Percentiles rank a stretch among this genome's conserved stretches.
phyloP scores from a whole-genome alignment of 30 jellyfish, hydroid and myxozoan genomes.

The Aurelia sp. region DNA sequence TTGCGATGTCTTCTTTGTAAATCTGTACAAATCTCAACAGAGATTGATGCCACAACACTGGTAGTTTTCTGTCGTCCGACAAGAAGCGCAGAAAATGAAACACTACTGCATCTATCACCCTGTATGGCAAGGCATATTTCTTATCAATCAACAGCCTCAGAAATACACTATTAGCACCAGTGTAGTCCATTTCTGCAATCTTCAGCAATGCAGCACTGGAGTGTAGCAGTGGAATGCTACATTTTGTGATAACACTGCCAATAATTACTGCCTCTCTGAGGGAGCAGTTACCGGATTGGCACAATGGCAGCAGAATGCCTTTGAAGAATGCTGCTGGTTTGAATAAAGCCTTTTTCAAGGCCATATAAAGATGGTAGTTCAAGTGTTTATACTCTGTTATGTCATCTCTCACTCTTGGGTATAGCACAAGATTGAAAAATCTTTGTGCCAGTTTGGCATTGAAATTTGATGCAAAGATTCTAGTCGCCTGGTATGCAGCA shows the following conservation, averaged over 20 bases:
- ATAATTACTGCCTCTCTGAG: slow-evolving; percentile 95
- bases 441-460: slow-evolving; percentile 95
- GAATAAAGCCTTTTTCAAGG: slow-evolving; percentile 84
- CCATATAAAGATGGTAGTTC: slow-evolving; percentile 95
- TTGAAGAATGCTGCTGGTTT: slow-evolving; percentile 98
- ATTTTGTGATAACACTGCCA: slow-evolving; percentile 84
- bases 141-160: slow-evolving; percentile 79
- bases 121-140: slow-evolving; percentile 94
- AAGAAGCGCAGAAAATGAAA: slow-evolving; percentile 74
- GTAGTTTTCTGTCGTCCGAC: slow-evolving; percentile 82
- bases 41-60: slow-evolving; percentile 90
- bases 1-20: slow-evolving; percentile 88
- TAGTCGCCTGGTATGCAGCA: slow-evolving; percentile 94
- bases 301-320: slow-evolving; percentile 93
- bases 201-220: slow-evolving; percentile 93
- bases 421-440: slow-evolving; percentile 78
- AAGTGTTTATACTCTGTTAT: slow-evolving; percentile 88
- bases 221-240: slow-evolving; percentile 91
- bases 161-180: slow-evolving; percentile 94
- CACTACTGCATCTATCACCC: slow-evolving; percentile 90
- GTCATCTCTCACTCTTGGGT: slow-evolving; percentile 98
- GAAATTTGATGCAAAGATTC: slow-evolving; percentile 84
- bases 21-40: slow-evolving; percentile 80
- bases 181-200: slow-evolving; percentile 93
- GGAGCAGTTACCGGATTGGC: slow-evolving; percentile 94